These are phyloP conservation scores for Apoderus coryli DNA, from an alignment of 2,888 invertebrate species.

Conservation along the genomic window DNA sequence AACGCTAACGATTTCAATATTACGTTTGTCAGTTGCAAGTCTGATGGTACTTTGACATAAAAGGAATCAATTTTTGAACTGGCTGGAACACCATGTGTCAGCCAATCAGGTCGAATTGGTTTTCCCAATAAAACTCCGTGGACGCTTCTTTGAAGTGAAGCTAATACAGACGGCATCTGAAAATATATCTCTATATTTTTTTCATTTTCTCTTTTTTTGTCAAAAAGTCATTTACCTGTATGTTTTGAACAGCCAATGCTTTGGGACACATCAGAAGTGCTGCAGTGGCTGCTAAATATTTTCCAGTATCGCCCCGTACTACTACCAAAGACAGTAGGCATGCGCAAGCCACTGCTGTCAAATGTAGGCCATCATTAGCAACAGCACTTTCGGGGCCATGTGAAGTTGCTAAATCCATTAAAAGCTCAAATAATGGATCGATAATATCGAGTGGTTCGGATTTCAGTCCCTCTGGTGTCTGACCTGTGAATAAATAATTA, in stretches of 20 bases:
- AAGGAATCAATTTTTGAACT: slow-evolving; percentile 58
- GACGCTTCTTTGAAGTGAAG: slow-evolving; percentile 75
- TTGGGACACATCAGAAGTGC: slow-evolving; percentile 77
- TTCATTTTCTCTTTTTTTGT: too few relatives aligned
- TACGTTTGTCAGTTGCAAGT: slow-evolving; percentile 34
- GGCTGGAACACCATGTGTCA: slow-evolving; percentile 73
- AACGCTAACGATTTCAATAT: slow-evolving; percentile 56
- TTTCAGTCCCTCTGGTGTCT: slow-evolving; percentile 72
- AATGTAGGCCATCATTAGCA: slow-evolving; percentile 47
- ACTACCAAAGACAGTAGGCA: slow-evolving; percentile 85
- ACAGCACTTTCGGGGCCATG: slow-evolving; percentile 43
- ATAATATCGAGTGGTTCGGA: slow-evolving; percentile 62
- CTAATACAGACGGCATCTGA: slow-evolving; percentile 72
- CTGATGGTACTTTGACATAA: slow-evolving; percentile 38
- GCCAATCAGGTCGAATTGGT: slow-evolving; percentile 74
- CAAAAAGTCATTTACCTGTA: slow-evolving; percentile 45
- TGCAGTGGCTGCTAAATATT: slow-evolving; percentile 73
- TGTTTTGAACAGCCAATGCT: slow-evolving; percentile 60
- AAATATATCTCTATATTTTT: slow-evolving; percentile 14
- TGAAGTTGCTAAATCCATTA: slow-evolving; percentile 69
- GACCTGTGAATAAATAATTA: too few relatives aligned
- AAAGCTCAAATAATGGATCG: slow-evolving; percentile 68
- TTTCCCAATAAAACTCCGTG: slow-evolving; percentile 78
- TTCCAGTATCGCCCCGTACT: slow-evolving; percentile 84
- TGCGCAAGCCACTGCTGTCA: slow-evolving; percentile 81